phyloP scores from a whole-genome alignment of 2,797 vertebrate genomes.

The Danio kyathit region DNA sequence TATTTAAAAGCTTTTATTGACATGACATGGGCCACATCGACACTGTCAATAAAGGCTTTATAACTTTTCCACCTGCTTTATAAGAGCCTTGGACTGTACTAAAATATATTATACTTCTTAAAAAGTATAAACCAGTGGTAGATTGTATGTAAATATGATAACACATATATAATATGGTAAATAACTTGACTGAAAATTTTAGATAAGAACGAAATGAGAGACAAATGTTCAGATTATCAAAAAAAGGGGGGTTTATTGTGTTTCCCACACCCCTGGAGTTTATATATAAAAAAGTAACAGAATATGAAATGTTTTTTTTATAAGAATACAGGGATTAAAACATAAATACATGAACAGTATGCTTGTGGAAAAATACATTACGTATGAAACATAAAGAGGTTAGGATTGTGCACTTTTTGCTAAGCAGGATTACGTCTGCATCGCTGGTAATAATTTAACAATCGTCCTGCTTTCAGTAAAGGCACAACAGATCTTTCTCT shows the following conservation, averaged over 20 bases:
- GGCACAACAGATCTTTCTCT: conserved; percentile 58
- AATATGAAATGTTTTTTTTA: conserved; percentile 63
- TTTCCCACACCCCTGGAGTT: conserved; percentile 66
- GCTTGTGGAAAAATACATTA: conserved; percentile 65
- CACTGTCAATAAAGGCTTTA: no score
- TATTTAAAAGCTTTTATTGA: no score
- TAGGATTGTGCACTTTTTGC: conserved; percentile 64
- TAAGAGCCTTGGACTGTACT: no score
- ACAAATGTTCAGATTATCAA: conserved; percentile 67
- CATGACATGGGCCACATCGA: no score
- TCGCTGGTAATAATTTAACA: conserved; percentile 49
- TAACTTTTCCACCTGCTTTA: no score
- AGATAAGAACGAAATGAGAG: conserved; percentile 8
- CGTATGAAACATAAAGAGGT: conserved; percentile 66
- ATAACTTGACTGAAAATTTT: neutral
- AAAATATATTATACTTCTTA: no score
- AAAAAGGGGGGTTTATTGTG: conserved; percentile 79
- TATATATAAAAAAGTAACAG: conserved; percentile 65
- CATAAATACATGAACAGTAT: conserved; percentile 76
- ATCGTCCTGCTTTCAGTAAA: conserved; percentile 62
- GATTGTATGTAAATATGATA: neutral
- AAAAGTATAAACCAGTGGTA: no score
- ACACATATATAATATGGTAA: neutral
- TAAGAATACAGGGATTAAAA: conserved; percentile 76
- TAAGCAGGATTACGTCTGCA: conserved; percentile 61